phyloP scores from a whole-genome alignment of 2,888 invertebrate species.

The Tryphoninae sp. region DNA sequence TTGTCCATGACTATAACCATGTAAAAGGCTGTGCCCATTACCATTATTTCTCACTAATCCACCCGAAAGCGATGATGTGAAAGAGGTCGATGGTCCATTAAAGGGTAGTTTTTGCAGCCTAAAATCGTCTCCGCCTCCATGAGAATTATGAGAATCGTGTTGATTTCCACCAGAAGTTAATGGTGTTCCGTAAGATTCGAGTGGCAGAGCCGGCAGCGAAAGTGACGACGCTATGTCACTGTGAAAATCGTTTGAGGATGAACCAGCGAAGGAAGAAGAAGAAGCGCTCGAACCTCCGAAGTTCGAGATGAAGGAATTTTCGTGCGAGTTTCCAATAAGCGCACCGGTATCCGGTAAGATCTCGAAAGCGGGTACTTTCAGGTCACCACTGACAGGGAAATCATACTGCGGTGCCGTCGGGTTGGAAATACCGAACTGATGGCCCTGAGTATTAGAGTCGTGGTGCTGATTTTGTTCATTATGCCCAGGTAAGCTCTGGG shows the following conservation, averaged over 20 bases:
- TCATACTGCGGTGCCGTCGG: constrained; percentile 63
- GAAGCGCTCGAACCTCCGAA: constrained; percentile 52
- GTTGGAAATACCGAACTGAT: constrained; percentile 64
- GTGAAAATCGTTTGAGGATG: constrained; percentile 36
- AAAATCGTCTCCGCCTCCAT: constrained; percentile 66
- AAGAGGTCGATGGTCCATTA: constrained; percentile 61
- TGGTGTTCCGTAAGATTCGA: constrained; percentile 59
- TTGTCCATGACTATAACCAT: constrained; percentile 29
- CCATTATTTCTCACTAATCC: constrained; percentile 51
- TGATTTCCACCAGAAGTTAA: constrained; percentile 32
- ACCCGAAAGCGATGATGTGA: constrained; percentile 56
- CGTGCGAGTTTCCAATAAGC: constrained; percentile 62
- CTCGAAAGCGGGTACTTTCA: constrained; percentile 68
- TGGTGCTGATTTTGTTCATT: constrained; percentile 56
- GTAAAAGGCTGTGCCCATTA: constrained; percentile 29
- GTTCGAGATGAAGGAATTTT: constrained; percentile 58
- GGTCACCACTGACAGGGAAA: constrained; percentile 57
- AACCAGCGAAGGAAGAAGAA: constrained; percentile 49
- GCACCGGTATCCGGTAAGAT: constrained; percentile 67
- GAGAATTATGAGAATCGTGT: constrained; percentile 58
- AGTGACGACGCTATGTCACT: constrained; percentile 25
- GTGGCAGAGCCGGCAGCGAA: constrained; percentile 34
- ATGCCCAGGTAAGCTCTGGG: constrained; percentile 60
- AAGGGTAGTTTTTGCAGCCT: constrained; percentile 70
- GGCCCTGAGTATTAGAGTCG: constrained; percentile 64